Evolutionary conservation across 2,113 vertebrate species (phyloP).

Genomic region (Pycnonotus jocosus): DNA sequence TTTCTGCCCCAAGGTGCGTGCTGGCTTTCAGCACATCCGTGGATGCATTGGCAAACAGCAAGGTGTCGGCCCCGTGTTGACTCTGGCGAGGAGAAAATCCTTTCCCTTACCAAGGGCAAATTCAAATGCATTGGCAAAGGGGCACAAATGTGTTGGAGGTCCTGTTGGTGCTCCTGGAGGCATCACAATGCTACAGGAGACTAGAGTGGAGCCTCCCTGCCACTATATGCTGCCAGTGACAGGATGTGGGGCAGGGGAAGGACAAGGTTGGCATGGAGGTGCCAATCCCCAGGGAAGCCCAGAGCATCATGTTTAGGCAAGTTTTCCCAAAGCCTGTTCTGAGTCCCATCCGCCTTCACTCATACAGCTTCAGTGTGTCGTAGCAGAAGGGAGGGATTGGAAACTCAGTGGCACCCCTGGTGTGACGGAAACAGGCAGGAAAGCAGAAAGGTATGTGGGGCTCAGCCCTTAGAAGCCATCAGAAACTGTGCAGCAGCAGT

Average conservation of each 20-base stretch:
- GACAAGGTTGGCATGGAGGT: not conserved
- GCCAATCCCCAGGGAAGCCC: not conserved
- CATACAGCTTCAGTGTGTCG: not conserved
- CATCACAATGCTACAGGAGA: not conserved
- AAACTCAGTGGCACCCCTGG: not conserved
- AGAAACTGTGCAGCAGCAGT: not conserved
- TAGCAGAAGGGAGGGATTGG: not conserved
- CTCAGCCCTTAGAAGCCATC: not conserved
- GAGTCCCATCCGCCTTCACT: not conserved
- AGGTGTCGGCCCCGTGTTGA: fast-evolving
- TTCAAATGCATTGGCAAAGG: not conserved
- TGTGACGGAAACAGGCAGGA: not conserved
- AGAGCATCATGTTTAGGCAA: not conserved
- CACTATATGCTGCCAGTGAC: fast-evolving
- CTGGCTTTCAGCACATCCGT: not conserved
- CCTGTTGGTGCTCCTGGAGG: not conserved
- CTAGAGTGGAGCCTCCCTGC: not conserved
- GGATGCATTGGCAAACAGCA: not conserved
- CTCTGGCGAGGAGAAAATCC: not conserved
- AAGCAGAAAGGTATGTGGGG: not conserved
- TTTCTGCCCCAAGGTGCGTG: fast-evolving
- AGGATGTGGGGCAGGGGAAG: not conserved
- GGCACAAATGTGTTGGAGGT: not conserved
- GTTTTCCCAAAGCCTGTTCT: not conserved
- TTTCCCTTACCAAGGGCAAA: not conserved